Conservation (phyloP, 2,888 invertebrate species). For the Argyresthia albistria region DNA sequence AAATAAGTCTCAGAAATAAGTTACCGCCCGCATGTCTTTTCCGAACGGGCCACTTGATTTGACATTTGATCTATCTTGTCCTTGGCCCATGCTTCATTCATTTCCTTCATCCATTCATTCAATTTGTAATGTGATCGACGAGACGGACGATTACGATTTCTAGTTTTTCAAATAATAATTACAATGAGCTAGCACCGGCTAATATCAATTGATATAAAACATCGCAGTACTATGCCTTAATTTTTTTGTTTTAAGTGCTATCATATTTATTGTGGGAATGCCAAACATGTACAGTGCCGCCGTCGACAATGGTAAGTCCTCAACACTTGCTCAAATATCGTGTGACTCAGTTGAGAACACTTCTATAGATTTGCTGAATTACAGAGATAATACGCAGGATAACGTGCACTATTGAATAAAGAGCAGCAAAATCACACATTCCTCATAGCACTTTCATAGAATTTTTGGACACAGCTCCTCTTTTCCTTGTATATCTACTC, state of each 20-base stretch:
- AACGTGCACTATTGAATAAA: conserved; percentile 6
- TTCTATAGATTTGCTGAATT: neutral
- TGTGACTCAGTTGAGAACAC: conserved; percentile 24
- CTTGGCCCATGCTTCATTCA: conserved; percentile 11
- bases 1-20: no score
- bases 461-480: neutral
- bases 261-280: conserved; percentile 47
- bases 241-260: conserved; percentile 42
- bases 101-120: conserved; percentile 13
- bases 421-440: neutral
- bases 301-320: conserved; percentile 56
- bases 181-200: conserved; percentile 60
- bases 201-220: conserved; percentile 29
- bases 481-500: neutral
- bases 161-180: conserved; percentile 21
- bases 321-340: conserved; percentile 29
- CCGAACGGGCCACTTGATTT: conserved; percentile 6
- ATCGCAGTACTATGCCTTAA: conserved; percentile 63
- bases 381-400: neutral
- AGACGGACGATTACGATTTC: conserved; percentile 10
- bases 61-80: conserved; percentile 19
- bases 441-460: neutral
- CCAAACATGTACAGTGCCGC: conserved; percentile 57
- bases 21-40: no score
- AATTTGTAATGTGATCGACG: conserved; percentile 37